These are phyloP conservation scores for Adelges cooleyi DNA, from an alignment of 1,140 invertebrate genomes.

Conservation along the genomic window DNA sequence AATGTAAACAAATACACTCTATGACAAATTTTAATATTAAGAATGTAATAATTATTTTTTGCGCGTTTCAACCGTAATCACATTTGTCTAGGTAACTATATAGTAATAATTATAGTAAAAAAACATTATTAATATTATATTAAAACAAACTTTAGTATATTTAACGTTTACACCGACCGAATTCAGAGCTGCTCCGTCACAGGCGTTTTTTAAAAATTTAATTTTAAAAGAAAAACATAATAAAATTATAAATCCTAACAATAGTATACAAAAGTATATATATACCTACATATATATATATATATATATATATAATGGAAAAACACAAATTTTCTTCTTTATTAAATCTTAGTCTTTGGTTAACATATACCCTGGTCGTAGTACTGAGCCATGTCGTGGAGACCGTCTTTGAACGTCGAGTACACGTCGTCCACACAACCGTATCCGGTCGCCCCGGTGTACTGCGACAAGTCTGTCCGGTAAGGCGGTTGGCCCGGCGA, in stretches of 20 bases:
- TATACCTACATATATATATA: not conserved
- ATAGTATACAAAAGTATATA: not conserved
- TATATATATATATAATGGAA: not conserved
- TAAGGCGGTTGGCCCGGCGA: not conserved
- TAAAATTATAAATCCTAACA: not conserved
- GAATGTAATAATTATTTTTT: too few relatives aligned
- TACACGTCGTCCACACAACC: not conserved
- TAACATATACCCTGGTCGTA: constrained; percentile 25
- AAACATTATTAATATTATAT: too few relatives aligned
- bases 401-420: not conserved
- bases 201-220: not conserved
- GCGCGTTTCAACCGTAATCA: too few relatives aligned
- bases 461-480: not conserved
- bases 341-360: not conserved
- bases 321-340: too few relatives aligned
- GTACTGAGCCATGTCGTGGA: not conserved
- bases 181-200: too few relatives aligned
- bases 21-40: too few relatives aligned
- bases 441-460: not conserved
- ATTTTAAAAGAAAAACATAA: not conserved
- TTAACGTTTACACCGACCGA: too few relatives aligned
- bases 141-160: too few relatives aligned
- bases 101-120: too few relatives aligned
- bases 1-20: too few relatives aligned
- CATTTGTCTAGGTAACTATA: too few relatives aligned